Evolutionary conservation across 1,140 invertebrate genomes (phyloP).

Genomic region (Danaus melanippus): DNA sequence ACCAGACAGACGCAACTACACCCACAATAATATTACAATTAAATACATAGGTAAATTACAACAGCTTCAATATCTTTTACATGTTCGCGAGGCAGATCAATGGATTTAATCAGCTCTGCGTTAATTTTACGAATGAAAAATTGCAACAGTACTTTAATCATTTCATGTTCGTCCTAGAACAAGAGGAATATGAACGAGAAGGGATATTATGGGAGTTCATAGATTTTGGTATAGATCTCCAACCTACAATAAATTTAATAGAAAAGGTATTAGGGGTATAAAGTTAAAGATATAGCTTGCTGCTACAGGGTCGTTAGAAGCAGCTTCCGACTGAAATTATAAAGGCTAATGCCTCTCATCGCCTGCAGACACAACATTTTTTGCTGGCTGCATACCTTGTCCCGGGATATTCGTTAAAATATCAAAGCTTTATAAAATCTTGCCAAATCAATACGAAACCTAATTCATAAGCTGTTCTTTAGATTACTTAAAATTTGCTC

Average conservation of each 20-base stretch:
- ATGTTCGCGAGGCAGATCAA: slow-evolving; percentile 80
- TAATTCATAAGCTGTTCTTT: slow-evolving; percentile 29
- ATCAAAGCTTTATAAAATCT: slow-evolving; percentile 33
- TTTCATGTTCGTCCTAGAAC: slow-evolving; percentile 97
- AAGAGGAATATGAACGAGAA: slow-evolving; percentile 95
- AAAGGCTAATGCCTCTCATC: slow-evolving; percentile 24
- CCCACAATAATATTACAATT: not conserved
- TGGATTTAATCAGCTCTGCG: slow-evolving; percentile 96
- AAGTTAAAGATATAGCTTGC: slow-evolving; percentile 36
- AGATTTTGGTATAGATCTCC: slow-evolving; percentile 95
- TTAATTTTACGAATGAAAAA: slow-evolving; percentile 98
- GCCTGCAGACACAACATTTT: slow-evolving; percentile 42
- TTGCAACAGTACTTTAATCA: slow-evolving; percentile 98
- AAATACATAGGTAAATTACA: slow-evolving; percentile 27
- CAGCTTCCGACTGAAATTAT: slow-evolving; percentile 46
- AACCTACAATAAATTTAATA: slow-evolving; percentile 92
- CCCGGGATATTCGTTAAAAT: slow-evolving; percentile 30
- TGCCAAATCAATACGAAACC: slow-evolving; percentile 28
- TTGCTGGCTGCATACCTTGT: slow-evolving; percentile 35
- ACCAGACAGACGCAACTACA: slow-evolving; percentile 17
- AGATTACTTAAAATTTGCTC: slow-evolving; percentile 19
- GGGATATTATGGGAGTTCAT: slow-evolving; percentile 93
- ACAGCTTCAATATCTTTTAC: slow-evolving; percentile 55
- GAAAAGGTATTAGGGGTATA: slow-evolving; percentile 84
- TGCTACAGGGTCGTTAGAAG: slow-evolving; percentile 44